Conservation (phyloP, 2,797 vertebrate species). For the Iguana delicatissima region DNA sequence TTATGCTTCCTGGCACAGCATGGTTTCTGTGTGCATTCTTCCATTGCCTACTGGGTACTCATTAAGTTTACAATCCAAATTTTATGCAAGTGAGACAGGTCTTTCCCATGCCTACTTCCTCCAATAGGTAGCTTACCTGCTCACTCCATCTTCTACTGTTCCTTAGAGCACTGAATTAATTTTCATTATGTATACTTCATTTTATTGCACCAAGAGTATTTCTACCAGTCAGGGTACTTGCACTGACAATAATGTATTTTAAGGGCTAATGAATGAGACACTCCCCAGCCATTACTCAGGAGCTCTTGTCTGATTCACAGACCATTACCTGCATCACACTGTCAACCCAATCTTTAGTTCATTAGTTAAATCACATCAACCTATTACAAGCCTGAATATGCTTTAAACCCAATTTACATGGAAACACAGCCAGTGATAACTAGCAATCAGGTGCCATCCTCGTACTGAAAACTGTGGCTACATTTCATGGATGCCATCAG, state of each 20-base stretch:
- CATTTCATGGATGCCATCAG: conserved; percentile 34
- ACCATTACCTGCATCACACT: conserved; percentile 32
- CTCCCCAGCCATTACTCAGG: conserved; percentile 32
- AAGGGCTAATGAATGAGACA: conserved; percentile 34
- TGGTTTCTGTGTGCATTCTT: conserved; percentile 15
- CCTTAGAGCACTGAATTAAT: conserved; percentile 28
- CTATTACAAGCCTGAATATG: conserved; percentile 31
- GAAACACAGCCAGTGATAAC: background rate
- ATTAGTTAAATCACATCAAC: conserved; percentile 55
- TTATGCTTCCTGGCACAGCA: conserved; percentile 13
- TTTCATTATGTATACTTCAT: conserved; percentile 30
- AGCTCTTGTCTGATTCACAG: conserved; percentile 36
- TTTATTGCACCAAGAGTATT: conserved; percentile 25
- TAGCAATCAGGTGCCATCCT: conserved; percentile 3
- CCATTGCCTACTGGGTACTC: conserved; percentile 2
- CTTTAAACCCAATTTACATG: background rate
- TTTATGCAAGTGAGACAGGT: background rate
- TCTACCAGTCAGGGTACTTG: background rate
- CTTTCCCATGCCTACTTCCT: conserved; percentile 16
- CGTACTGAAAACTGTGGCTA: background rate
- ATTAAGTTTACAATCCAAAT: conserved; percentile 4
- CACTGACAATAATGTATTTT: conserved; percentile 32
- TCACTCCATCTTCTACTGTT: conserved; percentile 26
- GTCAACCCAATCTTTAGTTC: conserved; percentile 42
- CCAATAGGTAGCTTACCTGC: conserved; percentile 12